phyloP scores from a whole-genome alignment of 2,113 vertebrate genomes.

The Amphilophus citrinellus region DNA sequence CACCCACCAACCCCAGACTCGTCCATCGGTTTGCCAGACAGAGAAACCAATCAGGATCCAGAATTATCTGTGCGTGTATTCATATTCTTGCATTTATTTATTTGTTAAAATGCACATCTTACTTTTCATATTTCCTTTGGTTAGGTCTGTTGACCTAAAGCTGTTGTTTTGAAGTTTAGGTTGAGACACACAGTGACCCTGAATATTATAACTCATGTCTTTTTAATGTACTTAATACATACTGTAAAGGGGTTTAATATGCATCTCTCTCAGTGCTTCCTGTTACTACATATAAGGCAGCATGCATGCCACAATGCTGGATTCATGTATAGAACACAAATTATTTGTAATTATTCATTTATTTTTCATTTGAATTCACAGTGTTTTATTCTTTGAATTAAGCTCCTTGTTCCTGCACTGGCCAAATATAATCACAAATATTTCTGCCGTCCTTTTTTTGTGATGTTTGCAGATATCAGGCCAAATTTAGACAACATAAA shows the following conservation, averaged over 20 bases:
- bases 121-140: neutral
- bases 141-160: neutral
- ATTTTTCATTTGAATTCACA: neutral
- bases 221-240: neutral
- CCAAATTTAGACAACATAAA: neutral
- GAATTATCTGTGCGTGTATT: neutral
- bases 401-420: neutral
- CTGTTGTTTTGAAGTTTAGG: neutral
- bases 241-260: neutral
- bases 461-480: constrained; percentile 1
- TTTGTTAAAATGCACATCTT: neutral
- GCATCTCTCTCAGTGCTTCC: too few species aligned
- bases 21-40: too few species aligned
- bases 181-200: neutral
- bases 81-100: neutral
- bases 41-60: neutral
- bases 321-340: fast-evolving
- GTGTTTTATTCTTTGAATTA: fast-evolving
- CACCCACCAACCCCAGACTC: too few species aligned
- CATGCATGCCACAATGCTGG: neutral
- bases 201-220: neutral
- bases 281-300: neutral
- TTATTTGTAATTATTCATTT: neutral
- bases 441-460: neutral
- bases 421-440: neutral